A percentile compares a stretch with the other conserved stretches of the same genome.
Conservation (phyloP, 1,140 invertebrate genomes). For the Helicoverpa armigera region DNA sequence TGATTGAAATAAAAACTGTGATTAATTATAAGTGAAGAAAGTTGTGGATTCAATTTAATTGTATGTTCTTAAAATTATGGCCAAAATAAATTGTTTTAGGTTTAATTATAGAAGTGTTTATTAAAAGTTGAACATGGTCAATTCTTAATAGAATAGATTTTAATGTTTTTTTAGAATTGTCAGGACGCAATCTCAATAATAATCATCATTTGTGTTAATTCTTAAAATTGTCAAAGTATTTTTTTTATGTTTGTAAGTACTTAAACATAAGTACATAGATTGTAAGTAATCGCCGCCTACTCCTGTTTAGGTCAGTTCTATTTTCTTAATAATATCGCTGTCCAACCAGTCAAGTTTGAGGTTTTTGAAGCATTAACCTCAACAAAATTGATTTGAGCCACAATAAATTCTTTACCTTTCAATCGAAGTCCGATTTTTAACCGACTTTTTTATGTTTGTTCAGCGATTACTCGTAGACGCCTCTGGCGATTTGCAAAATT, state of each 20-base stretch:
- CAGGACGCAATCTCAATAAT: no score
- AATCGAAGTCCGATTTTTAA: no score
- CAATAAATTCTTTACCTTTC: no score
- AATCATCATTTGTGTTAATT: neutral
- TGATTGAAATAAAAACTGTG: neutral
- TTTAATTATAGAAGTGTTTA: neutral
- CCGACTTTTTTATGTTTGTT: no score
- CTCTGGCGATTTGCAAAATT: no score
- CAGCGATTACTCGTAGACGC: no score
- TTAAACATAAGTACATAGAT: constrained; percentile 4
- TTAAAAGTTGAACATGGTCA: neutral
- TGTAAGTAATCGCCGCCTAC: neutral
- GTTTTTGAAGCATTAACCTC: no score
- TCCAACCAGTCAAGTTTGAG: no score
- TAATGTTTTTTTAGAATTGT: no score
- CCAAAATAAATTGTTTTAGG: neutral
- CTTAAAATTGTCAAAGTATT: neutral
- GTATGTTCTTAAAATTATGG: neutral
- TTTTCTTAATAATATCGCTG: neutral
- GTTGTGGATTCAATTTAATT: neutral
- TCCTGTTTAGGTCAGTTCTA: neutral
- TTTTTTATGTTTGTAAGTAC: neutral
- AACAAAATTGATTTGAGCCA: no score
- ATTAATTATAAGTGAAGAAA: neutral
- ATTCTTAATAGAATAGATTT: neutral